phyloP scores from a whole-genome alignment of 2,797 vertebrate species.

The Acipenser transmontanus region DNA sequence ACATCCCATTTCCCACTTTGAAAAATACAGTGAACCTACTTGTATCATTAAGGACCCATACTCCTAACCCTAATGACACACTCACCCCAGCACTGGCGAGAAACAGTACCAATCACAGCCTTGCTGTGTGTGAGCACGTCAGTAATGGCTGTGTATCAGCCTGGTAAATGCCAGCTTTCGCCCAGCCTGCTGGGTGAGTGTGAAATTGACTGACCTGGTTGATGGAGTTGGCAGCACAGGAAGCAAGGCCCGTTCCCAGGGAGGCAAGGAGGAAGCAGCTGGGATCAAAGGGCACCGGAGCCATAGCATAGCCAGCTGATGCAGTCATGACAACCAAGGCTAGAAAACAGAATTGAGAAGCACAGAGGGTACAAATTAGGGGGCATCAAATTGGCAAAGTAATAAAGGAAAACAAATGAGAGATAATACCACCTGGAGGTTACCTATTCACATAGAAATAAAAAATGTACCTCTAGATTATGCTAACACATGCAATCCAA shows the following conservation, averaged over 20 bases:
- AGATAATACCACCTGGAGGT: too few relatives aligned
- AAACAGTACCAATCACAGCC: slow-evolving; percentile 8
- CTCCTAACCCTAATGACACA: too few relatives aligned
- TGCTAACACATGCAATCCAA: too few relatives aligned
- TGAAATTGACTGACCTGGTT: slow-evolving; percentile 75
- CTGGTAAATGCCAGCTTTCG: background rate
- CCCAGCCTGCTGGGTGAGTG: background rate
- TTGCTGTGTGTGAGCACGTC: slow-evolving; percentile 6
- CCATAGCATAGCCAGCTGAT: slow-evolving; percentile 84
- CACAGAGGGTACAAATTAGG: too few relatives aligned
- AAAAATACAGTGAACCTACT: background rate
- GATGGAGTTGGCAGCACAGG: slow-evolving; percentile 87
- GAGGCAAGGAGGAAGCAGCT: slow-evolving; percentile 70
- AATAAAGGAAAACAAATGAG: background rate
- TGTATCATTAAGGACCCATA: too few relatives aligned
- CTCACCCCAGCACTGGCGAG: background rate
- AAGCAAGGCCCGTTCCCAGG: slow-evolving; percentile 83
- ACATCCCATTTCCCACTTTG: too few relatives aligned
- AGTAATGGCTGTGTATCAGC: background rate
- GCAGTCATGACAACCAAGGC: slow-evolving; percentile 85
- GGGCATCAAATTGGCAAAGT: background rate
- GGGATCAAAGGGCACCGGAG: slow-evolving; percentile 83
- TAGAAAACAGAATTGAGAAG: slow-evolving; percentile 42
- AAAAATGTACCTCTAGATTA: too few relatives aligned
- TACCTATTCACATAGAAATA: too few relatives aligned